Evolutionary conservation across 2,113 vertebrate genomes (phyloP), one percentile per base, ranked within the genome.

Genomic region (Poecilia latipinna): DNA sequence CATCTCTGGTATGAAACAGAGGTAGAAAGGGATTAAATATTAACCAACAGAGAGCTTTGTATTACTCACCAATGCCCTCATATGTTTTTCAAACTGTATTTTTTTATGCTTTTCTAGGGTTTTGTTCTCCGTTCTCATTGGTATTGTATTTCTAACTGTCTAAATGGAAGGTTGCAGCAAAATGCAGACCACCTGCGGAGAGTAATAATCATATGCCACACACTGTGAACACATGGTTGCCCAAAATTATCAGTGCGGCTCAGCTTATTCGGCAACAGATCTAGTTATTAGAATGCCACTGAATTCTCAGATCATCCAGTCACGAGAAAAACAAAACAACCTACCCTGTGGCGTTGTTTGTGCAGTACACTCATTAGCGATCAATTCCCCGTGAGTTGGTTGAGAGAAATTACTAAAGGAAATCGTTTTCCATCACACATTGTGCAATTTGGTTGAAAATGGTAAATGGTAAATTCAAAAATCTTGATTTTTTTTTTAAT

Each of bases 241-340:
- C 15, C n/a, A 26, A 26, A 68, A 68, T 24, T n/a, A 54, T 10
- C 44, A 24, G 28, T 24, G 28, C 12, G 31, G 29, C 44, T n/a
- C 29, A 33, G 65, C 48, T 44, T 29, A 68, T 42, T 48, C 65
- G 48, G 44, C 42, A 54, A 51, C 42, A 54, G 44, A 54, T 69
- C 35, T 39, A 28, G 12, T 65, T 3, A 57, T 57, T 57, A 57
- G 17, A 54, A 54, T 54, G 48, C 5, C 48, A 57, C 51, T 64
- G 29, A 19, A 32, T 32, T 64, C 31, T 64, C 62, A 64, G 29
- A 64, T 64, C 31, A 57, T n/a, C 17, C 44, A 19, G 44, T 19
- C 44, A 48, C 17, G 19, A 48, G 44, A 48, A 48, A 48, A 48
- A 48, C 44, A 48, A 48, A 48, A 48, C 44, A 48, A 48, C 44